Evolutionary conservation across 2,888 invertebrate species (phyloP), one percentile per base, ranked within the genome.

Genomic region (Operophtera brumata): DNA sequence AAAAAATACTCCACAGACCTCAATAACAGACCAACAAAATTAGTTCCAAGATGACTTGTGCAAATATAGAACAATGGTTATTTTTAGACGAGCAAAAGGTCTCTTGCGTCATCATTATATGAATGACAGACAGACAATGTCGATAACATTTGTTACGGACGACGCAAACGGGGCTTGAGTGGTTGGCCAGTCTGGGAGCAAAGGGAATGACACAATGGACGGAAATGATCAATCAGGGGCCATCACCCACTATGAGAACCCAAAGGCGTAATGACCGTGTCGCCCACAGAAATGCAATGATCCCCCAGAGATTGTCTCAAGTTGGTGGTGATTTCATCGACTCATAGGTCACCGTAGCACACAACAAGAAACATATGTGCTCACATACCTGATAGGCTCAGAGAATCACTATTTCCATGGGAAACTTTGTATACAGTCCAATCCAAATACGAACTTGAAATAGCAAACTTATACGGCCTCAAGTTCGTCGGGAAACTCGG

Each of bases 221-320:
- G 85, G 85, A 85, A 82, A 76, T 76, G 71, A 77, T 79, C 82
- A 82, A 85, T 85, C 84, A 82, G 80, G 64, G 73, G 73, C 75
- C 79, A 73, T 79, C 80, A 75, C 75, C 79, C 78, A 77, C 78
- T 69, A 65, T 67, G 70, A 72, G 76, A 75, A 75, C 74, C 72
- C 76, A 65, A 66, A 57, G 57, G 57, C 57, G 71, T 71, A 69
- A 72, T 67, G 61, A 62, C 67, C 66, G 61, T 66, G 66, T 69
- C 74, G 72, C 72, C 73, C 61, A 76, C 70, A 61, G 65, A 60
- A 62, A 69, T 70, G 66, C 71, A 76, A 67, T 64, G 69, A 72
- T 60, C 71, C 73, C 69, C 72, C 67, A 60, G 54, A 34, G 49
- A 52, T 55, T 62, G 68, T 71, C 73, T 73, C 67, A 69, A 71